Percentiles rank a stretch among this genome's conserved stretches.
Conservation (phyloP, 2,888 invertebrate genomes). For the Imbricaverruca yamaguchii region DNA sequence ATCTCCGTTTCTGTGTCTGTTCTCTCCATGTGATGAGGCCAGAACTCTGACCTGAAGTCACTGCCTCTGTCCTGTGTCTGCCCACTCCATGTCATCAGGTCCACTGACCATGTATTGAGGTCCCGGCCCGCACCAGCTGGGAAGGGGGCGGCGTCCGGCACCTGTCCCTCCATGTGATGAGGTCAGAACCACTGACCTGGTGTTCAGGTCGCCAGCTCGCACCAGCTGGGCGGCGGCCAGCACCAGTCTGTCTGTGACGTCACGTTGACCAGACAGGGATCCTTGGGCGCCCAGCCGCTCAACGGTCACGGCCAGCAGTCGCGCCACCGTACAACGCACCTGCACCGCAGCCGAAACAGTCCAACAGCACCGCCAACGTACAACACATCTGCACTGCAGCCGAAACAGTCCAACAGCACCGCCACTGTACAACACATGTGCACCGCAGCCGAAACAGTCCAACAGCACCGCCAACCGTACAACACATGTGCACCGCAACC, state of each 20-base stretch:
- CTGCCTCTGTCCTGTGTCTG: background rate
- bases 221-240: conserved; percentile 72
- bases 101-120: too few relatives aligned
- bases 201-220: conserved; percentile 77
- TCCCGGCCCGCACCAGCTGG: too few relatives aligned
- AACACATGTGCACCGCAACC: conserved; percentile 52
- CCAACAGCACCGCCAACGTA: too few relatives aligned
- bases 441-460: too few relatives aligned
- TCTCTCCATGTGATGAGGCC: conserved; percentile 21
- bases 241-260: conserved; percentile 57
- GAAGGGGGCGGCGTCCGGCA: background rate
- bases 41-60: background rate
- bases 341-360: too few relatives aligned
- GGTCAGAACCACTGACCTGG: conserved; percentile 51
- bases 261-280: conserved; percentile 45
- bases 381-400: too few relatives aligned
- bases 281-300: conserved; percentile 65
- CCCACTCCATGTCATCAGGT: conserved; percentile 18
- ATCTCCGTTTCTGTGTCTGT: background rate
- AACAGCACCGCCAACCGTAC: conserved; percentile 59
- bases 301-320: conserved; percentile 63
- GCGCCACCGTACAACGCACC: conserved; percentile 74
- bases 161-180: background rate
- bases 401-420: too few relatives aligned
- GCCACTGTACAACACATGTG: too few relatives aligned